Conservation (phyloP, 2,797 vertebrate species). For the Strix occidentalis region DNA sequence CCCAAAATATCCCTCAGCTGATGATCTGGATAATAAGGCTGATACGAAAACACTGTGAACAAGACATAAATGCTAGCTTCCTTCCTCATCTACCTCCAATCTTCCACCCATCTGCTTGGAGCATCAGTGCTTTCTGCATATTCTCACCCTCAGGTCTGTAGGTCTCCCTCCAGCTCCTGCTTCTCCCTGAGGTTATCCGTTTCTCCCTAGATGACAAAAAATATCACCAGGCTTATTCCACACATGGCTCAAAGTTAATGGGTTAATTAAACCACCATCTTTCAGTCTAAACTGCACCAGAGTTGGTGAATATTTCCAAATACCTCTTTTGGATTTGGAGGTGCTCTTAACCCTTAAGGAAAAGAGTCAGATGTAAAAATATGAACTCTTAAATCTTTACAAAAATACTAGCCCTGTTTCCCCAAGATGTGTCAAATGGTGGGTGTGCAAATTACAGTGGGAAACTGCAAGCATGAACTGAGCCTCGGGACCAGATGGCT, state of each 20-base stretch:
- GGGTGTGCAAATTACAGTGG: neutral
- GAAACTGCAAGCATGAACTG: neutral
- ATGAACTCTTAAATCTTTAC: neutral
- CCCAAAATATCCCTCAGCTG: neutral
- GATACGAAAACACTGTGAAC: neutral
- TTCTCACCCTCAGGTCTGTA: neutral
- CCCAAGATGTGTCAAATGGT: neutral
- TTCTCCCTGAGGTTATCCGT: neutral
- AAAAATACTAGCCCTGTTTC: neutral
- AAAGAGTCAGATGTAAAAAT: neutral
- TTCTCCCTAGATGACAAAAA: neutral
- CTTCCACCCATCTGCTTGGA: neutral
- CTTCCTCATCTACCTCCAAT: neutral
- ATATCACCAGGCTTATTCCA: neutral
- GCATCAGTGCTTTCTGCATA: neutral
- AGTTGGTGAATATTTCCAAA: neutral
- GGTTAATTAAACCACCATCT: neutral
- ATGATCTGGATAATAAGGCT: neutral
- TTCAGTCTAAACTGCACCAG: neutral
- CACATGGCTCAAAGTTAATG: neutral
- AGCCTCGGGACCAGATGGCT: slow-evolving; percentile 10
- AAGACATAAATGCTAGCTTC: neutral
- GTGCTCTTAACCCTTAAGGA: neutral
- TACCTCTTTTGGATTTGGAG: neutral
- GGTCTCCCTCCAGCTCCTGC: neutral